Conservation (phyloP, 30 jellyfish, hydroid and myxozoan species). For the Pseudorhiza aurosa region DNA sequence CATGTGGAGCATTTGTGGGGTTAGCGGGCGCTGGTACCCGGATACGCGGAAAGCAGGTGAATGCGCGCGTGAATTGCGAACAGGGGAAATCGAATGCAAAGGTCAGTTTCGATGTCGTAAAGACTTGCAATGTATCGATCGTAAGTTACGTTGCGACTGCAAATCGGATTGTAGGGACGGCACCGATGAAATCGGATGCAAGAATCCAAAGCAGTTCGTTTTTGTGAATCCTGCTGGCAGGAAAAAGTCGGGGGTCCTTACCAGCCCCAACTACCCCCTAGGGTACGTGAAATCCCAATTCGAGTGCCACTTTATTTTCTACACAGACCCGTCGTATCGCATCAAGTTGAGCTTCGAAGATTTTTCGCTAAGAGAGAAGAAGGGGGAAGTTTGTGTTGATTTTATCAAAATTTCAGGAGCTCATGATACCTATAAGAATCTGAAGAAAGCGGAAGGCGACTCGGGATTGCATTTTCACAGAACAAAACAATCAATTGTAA, state of each 20-base stretch:
- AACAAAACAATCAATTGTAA: background rate
- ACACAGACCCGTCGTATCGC: constrained; percentile 30
- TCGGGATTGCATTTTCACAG: too few species aligned
- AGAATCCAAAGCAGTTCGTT: constrained; percentile 46
- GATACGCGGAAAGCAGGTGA: constrained; percentile 56
- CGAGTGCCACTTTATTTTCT: constrained; percentile 24
- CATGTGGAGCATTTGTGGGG: constrained; percentile 70
- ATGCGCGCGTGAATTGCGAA: constrained; percentile 61
- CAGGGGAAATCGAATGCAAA: constrained; percentile 42
- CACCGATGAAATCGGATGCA: constrained; percentile 63
- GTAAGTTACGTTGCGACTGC: constrained; percentile 62
- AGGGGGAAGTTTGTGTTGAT: constrained; percentile 25
- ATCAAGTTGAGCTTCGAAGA: constrained; percentile 41
- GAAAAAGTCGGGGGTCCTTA: constrained; percentile 37
- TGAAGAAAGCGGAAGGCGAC: constrained; percentile 5
- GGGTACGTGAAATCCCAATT: constrained; percentile 51
- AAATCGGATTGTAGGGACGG: constrained; percentile 70
- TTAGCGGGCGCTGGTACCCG: constrained; percentile 67
- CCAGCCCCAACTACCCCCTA: constrained; percentile 61
- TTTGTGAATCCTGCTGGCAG: constrained; percentile 10
- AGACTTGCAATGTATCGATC: constrained; percentile 58
- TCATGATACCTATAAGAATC: background rate
- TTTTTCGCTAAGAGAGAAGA: constrained; percentile 19
- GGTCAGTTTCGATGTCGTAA: constrained; percentile 53
- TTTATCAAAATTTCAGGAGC: constrained; percentile 22